These are phyloP conservation scores for Trialeurodes vaporariorum DNA, from an alignment of 1,140 invertebrate genomes.

Conservation along the genomic window DNA sequence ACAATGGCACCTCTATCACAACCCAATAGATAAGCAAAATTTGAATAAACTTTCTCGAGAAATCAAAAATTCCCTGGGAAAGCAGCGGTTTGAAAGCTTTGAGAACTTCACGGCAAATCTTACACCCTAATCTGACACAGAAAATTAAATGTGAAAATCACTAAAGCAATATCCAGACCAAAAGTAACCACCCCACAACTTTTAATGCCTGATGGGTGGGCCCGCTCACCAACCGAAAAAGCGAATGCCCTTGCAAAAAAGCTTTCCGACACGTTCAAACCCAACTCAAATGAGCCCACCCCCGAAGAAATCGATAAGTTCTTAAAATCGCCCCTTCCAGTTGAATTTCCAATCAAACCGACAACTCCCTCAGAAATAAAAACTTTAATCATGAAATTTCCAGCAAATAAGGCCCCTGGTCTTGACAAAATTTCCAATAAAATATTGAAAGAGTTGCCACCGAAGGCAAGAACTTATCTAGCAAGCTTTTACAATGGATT, in stretches of 20 bases:
- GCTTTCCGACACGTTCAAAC: not conserved
- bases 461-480: too few species aligned
- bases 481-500: too few species aligned
- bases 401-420: not conserved
- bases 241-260: not conserved
- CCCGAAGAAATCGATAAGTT: not conserved
- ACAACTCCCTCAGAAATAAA: not conserved
- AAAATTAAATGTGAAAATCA: too few species aligned
- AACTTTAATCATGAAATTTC: not conserved
- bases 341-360: not conserved
- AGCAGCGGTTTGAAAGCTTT: not conserved
- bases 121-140: not conserved
- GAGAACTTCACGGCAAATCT: not conserved
- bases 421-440: not conserved
- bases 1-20: not conserved
- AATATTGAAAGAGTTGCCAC: not conserved
- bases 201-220: too few species aligned
- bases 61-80: not conserved
- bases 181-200: too few species aligned
- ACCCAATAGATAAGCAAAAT: not conserved
- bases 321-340: not conserved
- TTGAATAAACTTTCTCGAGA: not conserved
- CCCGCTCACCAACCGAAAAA: not conserved
- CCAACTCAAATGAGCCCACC: not conserved
- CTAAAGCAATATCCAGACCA: too few species aligned